Conservation (phyloP, 2,888 invertebrate species). For the Bombyx huttoni region DNA sequence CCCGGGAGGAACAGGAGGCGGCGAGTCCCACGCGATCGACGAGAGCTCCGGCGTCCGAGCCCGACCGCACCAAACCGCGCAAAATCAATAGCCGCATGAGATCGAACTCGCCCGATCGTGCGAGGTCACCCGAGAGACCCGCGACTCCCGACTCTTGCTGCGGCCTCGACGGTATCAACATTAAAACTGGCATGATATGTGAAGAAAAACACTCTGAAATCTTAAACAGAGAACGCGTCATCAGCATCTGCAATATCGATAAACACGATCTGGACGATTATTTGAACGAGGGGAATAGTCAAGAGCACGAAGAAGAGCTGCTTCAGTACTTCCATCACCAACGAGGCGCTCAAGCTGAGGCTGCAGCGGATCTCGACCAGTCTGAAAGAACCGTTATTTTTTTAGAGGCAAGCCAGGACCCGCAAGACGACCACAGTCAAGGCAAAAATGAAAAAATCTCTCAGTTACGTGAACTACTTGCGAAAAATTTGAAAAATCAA, state of each 20-base stretch:
- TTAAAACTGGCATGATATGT: conserved; percentile 57
- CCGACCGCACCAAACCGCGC: conserved; percentile 9
- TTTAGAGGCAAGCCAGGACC: conserved; percentile 57
- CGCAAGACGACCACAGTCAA: conserved; percentile 61
- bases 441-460: conserved; percentile 78
- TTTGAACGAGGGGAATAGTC: conserved; percentile 80
- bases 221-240: conserved; percentile 77
- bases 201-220: conserved; percentile 68
- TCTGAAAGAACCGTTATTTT: conserved; percentile 30
- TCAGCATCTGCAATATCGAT: conserved; percentile 83
- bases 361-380: conserved; percentile 15
- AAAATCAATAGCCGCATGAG: conserved; percentile 12
- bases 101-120: conserved; percentile 43
- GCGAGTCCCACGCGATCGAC: conserved; percentile 67
- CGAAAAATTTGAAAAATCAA: conserved; percentile 74
- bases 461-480: conserved; percentile 79
- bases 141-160: conserved; percentile 61
- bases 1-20: conserved; percentile 68
- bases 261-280: conserved; percentile 88
- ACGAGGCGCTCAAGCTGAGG: conserved; percentile 36
- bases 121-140: conserved; percentile 40
- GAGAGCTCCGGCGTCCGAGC: conserved; percentile 64
- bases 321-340: conserved; percentile 83
- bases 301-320: conserved; percentile 88
- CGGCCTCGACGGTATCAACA: conserved; percentile 61